phyloP scores from a whole-genome alignment of 2,888 invertebrate species.

The Tridacna gigas region DNA sequence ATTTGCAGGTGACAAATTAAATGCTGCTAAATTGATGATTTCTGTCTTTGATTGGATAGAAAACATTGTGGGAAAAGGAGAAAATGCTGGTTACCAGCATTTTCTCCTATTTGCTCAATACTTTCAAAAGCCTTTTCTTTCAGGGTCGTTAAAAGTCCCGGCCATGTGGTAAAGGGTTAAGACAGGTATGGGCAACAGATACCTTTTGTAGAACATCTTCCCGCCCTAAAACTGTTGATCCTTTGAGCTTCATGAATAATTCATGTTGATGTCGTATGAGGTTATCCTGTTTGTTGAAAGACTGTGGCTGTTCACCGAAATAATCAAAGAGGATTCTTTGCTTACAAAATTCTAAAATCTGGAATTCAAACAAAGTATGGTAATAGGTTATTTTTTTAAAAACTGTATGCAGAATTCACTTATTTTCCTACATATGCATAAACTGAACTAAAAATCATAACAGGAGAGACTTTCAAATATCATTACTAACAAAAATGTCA shows the following conservation, averaged over 20 bases:
- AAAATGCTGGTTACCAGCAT: no score
- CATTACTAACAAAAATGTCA: neutral
- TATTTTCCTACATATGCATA: no score
- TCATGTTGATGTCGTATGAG: conserved; percentile 77
- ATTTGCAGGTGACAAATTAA: no score
- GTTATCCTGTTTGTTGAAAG: conserved; percentile 73
- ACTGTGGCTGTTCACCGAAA: conserved; percentile 75
- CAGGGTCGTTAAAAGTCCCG: no score
- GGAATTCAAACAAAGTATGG: conserved; percentile 14
- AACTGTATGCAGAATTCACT: no score
- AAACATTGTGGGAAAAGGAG: no score
- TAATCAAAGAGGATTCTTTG: conserved; percentile 80
- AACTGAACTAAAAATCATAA: no score
- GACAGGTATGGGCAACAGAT: neutral
- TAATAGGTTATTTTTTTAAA: neutral
- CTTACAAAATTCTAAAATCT: conserved; percentile 83
- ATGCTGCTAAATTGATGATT: neutral
- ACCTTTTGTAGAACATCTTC: conserved; percentile 79
- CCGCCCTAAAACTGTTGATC: conserved; percentile 78
- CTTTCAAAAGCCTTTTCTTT: no score
- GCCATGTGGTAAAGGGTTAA: no score
- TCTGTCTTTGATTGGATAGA: neutral
- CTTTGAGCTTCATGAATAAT: conserved; percentile 80
- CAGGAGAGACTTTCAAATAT: no score
- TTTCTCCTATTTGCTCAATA: no score